phyloP scores from a whole-genome alignment of 1,140 invertebrate genomes.

The Plectus sambesii region DNA sequence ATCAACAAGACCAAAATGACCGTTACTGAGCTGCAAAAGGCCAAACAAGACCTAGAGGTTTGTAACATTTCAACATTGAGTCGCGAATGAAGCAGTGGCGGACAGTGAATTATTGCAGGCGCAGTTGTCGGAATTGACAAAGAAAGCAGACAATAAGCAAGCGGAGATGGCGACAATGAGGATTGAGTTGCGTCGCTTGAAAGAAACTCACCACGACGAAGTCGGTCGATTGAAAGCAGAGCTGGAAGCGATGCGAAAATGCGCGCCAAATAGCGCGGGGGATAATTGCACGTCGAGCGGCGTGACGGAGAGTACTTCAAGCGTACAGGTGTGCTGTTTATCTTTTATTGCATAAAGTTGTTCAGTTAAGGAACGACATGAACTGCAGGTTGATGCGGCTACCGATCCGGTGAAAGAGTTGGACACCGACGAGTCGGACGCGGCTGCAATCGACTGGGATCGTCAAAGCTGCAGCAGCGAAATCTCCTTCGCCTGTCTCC shows the following conservation, averaged over 20 bases:
- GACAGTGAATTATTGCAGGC: too few species aligned
- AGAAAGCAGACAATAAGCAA: conserved; percentile 46
- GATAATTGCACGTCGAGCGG: not conserved
- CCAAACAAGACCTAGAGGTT: conserved; percentile 46
- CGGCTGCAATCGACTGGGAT: conserved; percentile 64
- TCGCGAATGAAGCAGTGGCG: too few species aligned
- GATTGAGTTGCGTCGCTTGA: conserved; percentile 16
- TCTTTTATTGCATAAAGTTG: conserved; percentile 34
- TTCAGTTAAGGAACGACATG: conserved; percentile 8
- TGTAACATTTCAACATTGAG: too few species aligned
- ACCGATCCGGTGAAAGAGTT: not conserved
- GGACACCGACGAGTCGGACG: conserved; percentile 5
- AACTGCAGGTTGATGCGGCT: conserved; percentile 7
- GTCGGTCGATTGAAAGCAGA: conserved; percentile 19
- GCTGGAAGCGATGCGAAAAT: not conserved
- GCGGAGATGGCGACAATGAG: conserved; percentile 47
- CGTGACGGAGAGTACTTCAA: not conserved
- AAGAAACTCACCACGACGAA: conserved; percentile 29
- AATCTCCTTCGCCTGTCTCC: conserved; percentile 76
- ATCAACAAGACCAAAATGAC: not conserved
- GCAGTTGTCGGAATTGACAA: conserved; percentile 46
- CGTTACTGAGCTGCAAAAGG: conserved; percentile 32
- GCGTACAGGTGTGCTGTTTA: conserved; percentile 36
- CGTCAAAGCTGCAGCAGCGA: conserved; percentile 73
- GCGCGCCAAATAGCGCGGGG: not conserved